phyloP scores from a whole-genome alignment of 1,140 invertebrate genomes.

The Panagrolaimus sp. region DNA sequence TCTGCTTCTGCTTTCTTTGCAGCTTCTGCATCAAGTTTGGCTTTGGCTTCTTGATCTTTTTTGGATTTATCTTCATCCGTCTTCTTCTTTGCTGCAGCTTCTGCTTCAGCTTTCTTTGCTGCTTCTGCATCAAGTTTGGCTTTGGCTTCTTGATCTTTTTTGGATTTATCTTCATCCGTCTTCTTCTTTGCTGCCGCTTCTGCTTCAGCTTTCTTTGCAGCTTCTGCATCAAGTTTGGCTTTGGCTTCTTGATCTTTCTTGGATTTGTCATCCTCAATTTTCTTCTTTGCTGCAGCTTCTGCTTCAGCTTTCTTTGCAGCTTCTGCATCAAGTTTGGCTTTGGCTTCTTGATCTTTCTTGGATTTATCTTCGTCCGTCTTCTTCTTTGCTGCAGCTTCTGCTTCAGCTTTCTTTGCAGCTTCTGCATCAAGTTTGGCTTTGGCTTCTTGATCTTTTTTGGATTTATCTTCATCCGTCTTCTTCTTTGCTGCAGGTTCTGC shows the following conservation, averaged over 20 bases:
- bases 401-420: constrained; percentile 2
- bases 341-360: constrained; percentile 5
- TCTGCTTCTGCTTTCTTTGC: constrained; percentile 7
- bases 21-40: constrained; percentile 9
- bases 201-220: constrained; percentile 1
- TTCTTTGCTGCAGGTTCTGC: not conserved
- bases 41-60: too few relatives aligned
- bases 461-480: not conserved
- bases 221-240: constrained; percentile 5
- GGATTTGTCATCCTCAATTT: not conserved
- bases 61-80: not conserved
- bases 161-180: not conserved
- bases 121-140: constrained; percentile 2
- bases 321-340: not conserved
- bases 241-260: too few relatives aligned
- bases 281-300: constrained; percentile 9
- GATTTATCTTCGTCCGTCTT: not conserved
- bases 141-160: not conserved
- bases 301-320: not conserved
- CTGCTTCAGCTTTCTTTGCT: not conserved
- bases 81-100: constrained; percentile 13
- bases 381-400: not conserved
- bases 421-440: not conserved
- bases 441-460: not conserved
- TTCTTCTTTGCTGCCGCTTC: constrained; percentile 7